Evolutionary conservation across 2,888 invertebrate species (phyloP), one percentile per base, ranked within the genome.

Genomic region (Papilio gigon): DNA sequence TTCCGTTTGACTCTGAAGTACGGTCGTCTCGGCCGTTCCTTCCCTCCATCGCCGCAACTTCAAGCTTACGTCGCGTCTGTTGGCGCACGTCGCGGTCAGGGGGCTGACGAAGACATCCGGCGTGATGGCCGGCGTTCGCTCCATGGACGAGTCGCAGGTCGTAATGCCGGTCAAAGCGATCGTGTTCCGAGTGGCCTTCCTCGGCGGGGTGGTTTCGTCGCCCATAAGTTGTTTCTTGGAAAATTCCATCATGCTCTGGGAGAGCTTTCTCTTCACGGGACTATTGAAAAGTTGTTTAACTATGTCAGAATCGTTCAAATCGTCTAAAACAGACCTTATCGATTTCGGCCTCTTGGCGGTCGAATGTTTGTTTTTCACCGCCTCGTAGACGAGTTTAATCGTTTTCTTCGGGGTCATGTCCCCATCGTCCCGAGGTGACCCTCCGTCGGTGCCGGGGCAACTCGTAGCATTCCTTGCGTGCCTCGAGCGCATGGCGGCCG

Each of bases 281-380:
- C 91, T 92, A 72, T 84, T 88, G 77, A 92, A 92, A 50, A 92
- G 75, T 63, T 90, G 85, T 72, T 91, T 90, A 2, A 89, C 87
- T 12, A 90, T 82, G 63, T 88, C 88, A 0, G 90, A 91, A 20
- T 85, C 85, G 73, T 90, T 81, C 11, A 92, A 75, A 37, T 88
- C 80, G 74, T 92, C 92, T 59, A 92, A 92, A 2, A 92, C 84
- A 2, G 88, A 85, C 6, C 91, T 87, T 50, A 88, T 90, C 11
- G 92, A 92, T 70, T 78, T 83, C n/a, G 92, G 87, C 68, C 92
- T 92, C 74, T 92, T 92, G 0, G 92, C 92, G 0, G 92, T 89
- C 0, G 92, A 84, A 69, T 91, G 90, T 66, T 89, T 89, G 70
- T 89, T 88, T 72, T 91, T 92, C 0, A 92, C 89, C 0, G 81